A percentile compares a stretch with the other conserved stretches of the same genome.
Evolutionary conservation across 2,888 invertebrate genomes (phyloP).

Genomic region (Euplexia lucipara): DNA sequence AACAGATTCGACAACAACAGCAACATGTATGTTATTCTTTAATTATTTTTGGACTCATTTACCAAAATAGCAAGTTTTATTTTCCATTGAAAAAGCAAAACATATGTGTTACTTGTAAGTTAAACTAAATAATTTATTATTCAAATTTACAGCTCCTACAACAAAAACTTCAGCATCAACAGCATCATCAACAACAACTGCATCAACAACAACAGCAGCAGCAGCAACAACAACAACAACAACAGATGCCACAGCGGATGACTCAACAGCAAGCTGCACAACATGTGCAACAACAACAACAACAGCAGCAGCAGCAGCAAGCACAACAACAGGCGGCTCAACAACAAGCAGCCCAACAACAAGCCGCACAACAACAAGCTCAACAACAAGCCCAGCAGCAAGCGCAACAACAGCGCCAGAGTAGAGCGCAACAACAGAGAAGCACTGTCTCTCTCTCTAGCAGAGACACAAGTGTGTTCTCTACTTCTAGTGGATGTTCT

Average conservation of each 20-base stretch:
- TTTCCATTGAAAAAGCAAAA: too few species aligned
- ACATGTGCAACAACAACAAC: constrained; percentile 57
- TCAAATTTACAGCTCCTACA: constrained; percentile 49
- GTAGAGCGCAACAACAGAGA: constrained; percentile 71
- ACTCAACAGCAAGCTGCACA: constrained; percentile 47
- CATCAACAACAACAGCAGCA: constrained; percentile 45
- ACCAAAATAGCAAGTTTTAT: too few species aligned
- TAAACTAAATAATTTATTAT: too few species aligned
- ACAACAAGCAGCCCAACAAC: constrained; percentile 48
- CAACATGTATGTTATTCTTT: constrained; percentile 57
- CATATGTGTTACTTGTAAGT: too few species aligned
- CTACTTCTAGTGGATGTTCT: constrained; percentile 86
- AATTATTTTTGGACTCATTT: too few species aligned
- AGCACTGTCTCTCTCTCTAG: constrained; percentile 82
- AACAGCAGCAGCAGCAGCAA: constrained; percentile 52
- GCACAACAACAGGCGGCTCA: constrained; percentile 52
- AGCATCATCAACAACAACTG: constrained; percentile 51
- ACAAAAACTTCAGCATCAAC: constrained; percentile 61
- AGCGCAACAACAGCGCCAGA: constrained; percentile 65
- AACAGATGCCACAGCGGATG: constrained; percentile 6
- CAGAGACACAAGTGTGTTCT: constrained; percentile 86
- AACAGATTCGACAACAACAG: constrained; percentile 73
- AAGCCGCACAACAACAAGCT: constrained; percentile 47
- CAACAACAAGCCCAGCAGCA: constrained; percentile 44
- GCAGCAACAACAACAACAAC: constrained; percentile 39